Base-by-base conservation (phyloP, 2,113 vertebrate species). In the Mandrillus leucophaeus region DNA sequence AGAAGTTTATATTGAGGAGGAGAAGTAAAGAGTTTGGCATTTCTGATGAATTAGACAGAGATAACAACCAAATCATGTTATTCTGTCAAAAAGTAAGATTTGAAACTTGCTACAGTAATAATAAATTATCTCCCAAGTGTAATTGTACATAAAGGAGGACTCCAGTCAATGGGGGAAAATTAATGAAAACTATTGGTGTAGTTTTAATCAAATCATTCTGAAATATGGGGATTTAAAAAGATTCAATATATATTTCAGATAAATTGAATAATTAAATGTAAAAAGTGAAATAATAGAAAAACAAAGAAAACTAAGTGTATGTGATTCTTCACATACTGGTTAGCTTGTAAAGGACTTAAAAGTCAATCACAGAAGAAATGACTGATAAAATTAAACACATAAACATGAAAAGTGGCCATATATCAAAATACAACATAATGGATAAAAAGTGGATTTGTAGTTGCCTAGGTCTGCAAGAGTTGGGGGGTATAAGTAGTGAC, bases 1-100 rank as follows among this genome's bases (percentile, higher is more conserved):
- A 72, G 64, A 68, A 90, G 11, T 83, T 88, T 40, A 30, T 10
- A 16, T 3, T 23, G 38, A 35, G 66, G 38, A 27, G 45, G 85
- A 88, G 82, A 78, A 76, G 20, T 23, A 78, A 45, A 52, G n/a
- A 85, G 30, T 88, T 79, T 68, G 70, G 40, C 17, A 75, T 68
- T 14, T 92, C 89, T 61, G 40, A 20, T 40, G 76, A 85, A n/a
- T 85, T 55, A 85, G 45, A 81, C 13, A 87, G 38, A 81, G 22
- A 87, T 22, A n/a, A 66, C 3, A 93, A 73, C 11, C 38, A 82
- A 75, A 72, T 86, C 35, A 84, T 61, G 35, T n/a, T 81, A 30
- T 82, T 91, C 86, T 93, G 40, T 38, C 45, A 80, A 85, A 97
- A 90, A 87, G 10, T 40, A 66, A 68, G 43, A 91, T 78, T 72